Percentiles rank a stretch among this genome's conserved stretches.
These are phyloP conservation scores for Syrista parreyssii DNA, from an alignment of 2,888 invertebrate genomes.

Conservation along the genomic window DNA sequence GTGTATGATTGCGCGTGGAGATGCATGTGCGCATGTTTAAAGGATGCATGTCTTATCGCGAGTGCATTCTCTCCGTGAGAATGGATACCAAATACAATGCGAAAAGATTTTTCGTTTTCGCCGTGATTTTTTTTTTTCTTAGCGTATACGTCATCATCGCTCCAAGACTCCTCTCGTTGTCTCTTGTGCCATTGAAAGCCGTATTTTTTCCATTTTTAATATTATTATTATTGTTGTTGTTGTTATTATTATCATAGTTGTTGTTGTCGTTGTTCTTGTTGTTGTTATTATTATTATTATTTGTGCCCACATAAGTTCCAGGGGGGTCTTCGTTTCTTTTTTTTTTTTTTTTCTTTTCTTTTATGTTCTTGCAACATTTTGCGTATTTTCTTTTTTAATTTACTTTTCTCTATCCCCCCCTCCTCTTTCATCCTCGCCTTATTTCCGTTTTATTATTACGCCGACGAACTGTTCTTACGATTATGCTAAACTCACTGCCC, in stretches of 20 bases:
- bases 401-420: neutral
- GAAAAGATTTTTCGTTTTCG: neutral
- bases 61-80: neutral
- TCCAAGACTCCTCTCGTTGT: slow-evolving; percentile 14
- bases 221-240: neutral
- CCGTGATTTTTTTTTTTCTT: neutral
- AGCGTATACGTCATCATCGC: neutral
- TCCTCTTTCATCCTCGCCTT: too few species aligned
- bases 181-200: slow-evolving; percentile 30
- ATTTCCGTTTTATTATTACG: neutral
- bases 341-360: neutral
- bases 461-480: slow-evolving; percentile 14
- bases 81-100: neutral
- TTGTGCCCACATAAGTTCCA: neutral
- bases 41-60: neutral
- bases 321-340: slow-evolving; percentile 6
- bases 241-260: neutral
- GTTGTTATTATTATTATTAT: neutral
- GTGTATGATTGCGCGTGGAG: neutral
- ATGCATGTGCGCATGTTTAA: neutral
- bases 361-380: slow-evolving; percentile 2
- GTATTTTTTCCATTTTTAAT: slow-evolving; percentile 12
- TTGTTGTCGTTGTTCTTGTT: neutral
- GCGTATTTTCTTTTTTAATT: slow-evolving; percentile 3
- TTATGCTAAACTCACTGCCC: slow-evolving; percentile 38